A percentile compares a stretch with the other conserved stretches of the same genome.
These are phyloP conservation scores for Oostethus manadensis DNA, from an alignment of 2,113 vertebrate species.

Conservation along the genomic window DNA sequence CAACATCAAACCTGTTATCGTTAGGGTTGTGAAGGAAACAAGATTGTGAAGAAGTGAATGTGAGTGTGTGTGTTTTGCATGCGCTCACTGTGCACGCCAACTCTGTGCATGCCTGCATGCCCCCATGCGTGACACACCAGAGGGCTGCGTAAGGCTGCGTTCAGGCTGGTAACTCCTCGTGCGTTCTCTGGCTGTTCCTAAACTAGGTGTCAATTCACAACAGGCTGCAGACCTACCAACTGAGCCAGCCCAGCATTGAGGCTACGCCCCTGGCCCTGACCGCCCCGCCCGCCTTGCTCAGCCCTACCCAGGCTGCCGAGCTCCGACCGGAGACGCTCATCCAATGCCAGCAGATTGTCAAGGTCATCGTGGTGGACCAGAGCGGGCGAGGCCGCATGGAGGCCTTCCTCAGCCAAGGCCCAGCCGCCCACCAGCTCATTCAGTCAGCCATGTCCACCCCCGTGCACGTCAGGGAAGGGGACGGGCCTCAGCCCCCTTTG, in stretches of 20 bases:
- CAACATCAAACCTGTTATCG: not conserved
- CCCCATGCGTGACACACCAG: constrained; percentile 74
- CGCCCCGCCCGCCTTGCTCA: constrained; percentile 76
- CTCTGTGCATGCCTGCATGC: constrained; percentile 71
- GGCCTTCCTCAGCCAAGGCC: constrained; percentile 90
- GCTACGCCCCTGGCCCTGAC: constrained; percentile 63
- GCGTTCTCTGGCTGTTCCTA: constrained; percentile 99
- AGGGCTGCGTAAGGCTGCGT: constrained; percentile 78
- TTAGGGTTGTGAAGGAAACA: not conserved
- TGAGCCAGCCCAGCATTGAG: constrained; percentile 72
- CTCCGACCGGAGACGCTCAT: constrained; percentile 91
- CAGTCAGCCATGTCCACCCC: constrained; percentile 86
- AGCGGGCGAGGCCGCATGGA: constrained; percentile 89
- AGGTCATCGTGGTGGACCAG: constrained; percentile 98
- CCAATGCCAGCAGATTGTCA: constrained; percentile 98
- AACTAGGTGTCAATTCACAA: constrained; percentile 99
- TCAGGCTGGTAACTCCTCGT: constrained; percentile 97
- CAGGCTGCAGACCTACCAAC: constrained; percentile 99
- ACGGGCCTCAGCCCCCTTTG: constrained; percentile 84
- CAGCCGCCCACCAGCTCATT: constrained; percentile 82
- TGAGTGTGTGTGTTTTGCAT: constrained; percentile 37
- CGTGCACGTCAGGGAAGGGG: constrained; percentile 75
- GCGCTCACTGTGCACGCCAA: constrained; percentile 56
- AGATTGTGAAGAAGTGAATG: not conserved
- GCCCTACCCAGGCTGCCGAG: constrained; percentile 66